phyloP scores from a whole-genome alignment of 2,113 vertebrate genomes.

The Neolamprologus devosi region DNA sequence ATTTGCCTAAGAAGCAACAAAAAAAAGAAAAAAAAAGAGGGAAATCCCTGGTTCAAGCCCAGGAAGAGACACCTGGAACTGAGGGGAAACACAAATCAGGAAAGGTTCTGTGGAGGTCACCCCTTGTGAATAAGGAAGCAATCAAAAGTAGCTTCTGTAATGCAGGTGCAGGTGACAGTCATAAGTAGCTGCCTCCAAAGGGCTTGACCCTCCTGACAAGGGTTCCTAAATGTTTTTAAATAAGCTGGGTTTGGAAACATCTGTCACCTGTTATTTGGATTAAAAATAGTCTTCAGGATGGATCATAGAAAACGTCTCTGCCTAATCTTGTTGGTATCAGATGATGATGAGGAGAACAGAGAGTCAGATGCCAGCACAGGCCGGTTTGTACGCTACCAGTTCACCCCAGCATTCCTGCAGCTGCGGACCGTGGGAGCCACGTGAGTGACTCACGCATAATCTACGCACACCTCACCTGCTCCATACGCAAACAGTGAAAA shows the following conservation, averaged over 20 bases:
- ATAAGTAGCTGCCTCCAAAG: neutral
- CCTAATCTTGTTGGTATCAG: constrained; percentile 22
- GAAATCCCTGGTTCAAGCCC: neutral
- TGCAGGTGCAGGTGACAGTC: neutral
- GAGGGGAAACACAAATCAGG: neutral
- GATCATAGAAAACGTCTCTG: neutral
- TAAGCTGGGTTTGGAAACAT: neutral
- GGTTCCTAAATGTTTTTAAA: neutral
- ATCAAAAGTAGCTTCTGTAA: neutral
- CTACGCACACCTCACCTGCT: neutral
- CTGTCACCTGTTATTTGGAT: neutral
- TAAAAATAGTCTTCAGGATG: neutral
- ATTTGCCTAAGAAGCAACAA: neutral
- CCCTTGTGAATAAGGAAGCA: neutral
- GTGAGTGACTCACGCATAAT: constrained; percentile 71
- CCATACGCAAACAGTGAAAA: constrained; percentile 12
- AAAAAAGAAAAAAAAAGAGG: neutral
- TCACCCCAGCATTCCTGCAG: constrained; percentile 86
- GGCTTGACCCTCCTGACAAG: neutral
- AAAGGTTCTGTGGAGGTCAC: neutral
- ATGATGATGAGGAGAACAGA: constrained; percentile 67
- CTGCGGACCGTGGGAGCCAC: constrained; percentile 89
- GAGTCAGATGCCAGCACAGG: constrained; percentile 78
- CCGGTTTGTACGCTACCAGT: constrained; percentile 91
- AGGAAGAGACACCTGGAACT: neutral